Conservation (phyloP, 2,113 vertebrate species). For the Scytalopus superciliaris region DNA sequence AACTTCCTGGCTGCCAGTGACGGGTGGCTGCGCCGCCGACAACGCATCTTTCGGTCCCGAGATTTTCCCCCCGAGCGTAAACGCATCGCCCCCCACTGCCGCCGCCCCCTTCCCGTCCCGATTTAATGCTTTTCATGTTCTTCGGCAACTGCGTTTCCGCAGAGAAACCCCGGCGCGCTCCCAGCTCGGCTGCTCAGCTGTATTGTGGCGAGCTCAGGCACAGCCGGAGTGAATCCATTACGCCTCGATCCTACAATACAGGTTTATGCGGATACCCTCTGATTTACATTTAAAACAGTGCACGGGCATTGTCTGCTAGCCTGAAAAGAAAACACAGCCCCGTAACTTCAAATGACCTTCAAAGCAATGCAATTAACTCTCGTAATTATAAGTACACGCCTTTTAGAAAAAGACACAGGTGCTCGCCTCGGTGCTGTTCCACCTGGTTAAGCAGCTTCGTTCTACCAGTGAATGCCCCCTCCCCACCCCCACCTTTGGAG, state of each 20-base stretch:
- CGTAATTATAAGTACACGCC: slow-evolving; percentile 63
- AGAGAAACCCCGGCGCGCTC: slow-evolving; percentile 72
- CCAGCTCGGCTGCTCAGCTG: slow-evolving; percentile 67
- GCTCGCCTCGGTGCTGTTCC: slow-evolving; percentile 59
- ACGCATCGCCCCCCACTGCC: neutral
- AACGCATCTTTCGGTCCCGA: neutral
- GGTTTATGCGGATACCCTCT: slow-evolving; percentile 72
- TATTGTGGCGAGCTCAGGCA: slow-evolving; percentile 66
- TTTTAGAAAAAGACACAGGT: slow-evolving; percentile 69
- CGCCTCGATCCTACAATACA: slow-evolving; percentile 70
- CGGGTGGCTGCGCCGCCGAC: neutral
- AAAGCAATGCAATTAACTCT: slow-evolving; percentile 75
- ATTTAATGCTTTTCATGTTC: slow-evolving; percentile 71
- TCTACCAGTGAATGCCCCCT: slow-evolving; percentile 43
- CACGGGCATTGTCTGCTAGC: slow-evolving; percentile 59
- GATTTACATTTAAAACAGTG: slow-evolving; percentile 75
- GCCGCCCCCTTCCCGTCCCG: slow-evolving; percentile 57
- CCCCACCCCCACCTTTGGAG: neutral
- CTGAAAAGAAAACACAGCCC: slow-evolving; percentile 56
- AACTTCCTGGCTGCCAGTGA: neutral
- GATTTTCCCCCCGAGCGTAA: neutral
- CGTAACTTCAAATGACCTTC: slow-evolving; percentile 76
- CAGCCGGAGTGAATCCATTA: slow-evolving; percentile 73
- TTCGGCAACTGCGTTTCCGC: slow-evolving; percentile 72
- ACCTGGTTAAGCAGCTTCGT: slow-evolving; percentile 58